Conservation (phyloP, 2,797 vertebrate genomes). For the Calcarius lapponicus region DNA sequence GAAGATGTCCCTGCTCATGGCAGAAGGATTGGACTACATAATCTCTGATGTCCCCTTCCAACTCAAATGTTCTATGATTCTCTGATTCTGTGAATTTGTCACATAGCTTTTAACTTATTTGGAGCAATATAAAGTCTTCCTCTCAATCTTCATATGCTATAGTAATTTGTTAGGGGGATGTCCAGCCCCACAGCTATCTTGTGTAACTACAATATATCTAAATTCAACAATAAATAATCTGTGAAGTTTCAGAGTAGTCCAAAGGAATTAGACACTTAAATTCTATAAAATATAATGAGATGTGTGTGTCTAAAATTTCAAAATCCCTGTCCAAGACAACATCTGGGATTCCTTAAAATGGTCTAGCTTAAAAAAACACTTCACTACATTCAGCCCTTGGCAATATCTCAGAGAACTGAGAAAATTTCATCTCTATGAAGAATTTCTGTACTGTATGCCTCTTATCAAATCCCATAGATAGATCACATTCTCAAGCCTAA, state of each 20-base stretch:
- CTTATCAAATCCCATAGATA: background rate
- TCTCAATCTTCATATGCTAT: background rate
- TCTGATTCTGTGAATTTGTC: background rate
- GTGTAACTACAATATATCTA: background rate
- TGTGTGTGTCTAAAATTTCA: background rate
- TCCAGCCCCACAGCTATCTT: background rate
- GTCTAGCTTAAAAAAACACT: background rate
- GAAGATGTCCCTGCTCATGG: background rate
- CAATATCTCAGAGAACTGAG: background rate
- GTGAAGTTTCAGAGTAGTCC: background rate
- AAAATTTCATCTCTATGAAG: background rate
- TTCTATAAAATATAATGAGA: background rate
- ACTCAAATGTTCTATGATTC: background rate
- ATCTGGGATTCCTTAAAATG: background rate
- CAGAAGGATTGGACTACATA: background rate
- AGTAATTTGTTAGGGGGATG: background rate
- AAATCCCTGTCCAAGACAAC: background rate
- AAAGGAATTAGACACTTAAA: background rate
- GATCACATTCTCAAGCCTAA: background rate
- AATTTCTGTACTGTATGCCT: background rate
- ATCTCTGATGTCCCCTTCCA: background rate
- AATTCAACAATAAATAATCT: background rate
- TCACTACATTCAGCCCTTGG: background rate
- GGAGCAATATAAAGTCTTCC: background rate
- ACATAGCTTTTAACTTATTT: background rate